A percentile compares a stretch with the other conserved stretches of the same genome.
Evolutionary conservation across 53 echinoderm and acorn worm genomes (phyloP).

Genomic region (Zoroaster sp.): DNA sequence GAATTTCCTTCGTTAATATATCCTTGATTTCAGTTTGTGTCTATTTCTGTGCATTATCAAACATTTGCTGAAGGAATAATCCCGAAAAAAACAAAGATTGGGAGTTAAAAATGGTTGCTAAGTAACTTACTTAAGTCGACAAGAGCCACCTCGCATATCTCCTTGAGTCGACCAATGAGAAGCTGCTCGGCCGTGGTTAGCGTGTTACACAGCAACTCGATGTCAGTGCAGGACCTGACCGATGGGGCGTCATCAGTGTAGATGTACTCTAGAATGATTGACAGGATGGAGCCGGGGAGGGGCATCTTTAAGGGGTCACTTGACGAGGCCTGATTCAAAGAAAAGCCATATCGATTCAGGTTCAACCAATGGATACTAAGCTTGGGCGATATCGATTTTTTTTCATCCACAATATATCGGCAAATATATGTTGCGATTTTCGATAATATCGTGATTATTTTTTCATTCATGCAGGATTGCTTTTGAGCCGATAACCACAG

Average conservation of each 20-base stretch:
- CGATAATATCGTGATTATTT: background rate
- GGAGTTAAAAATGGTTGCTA: background rate
- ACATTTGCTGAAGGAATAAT: background rate
- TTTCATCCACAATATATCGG: background rate
- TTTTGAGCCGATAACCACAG: too few species aligned
- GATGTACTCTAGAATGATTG: constrained; percentile 76
- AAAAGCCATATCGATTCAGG: background rate
- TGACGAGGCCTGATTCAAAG: constrained; percentile 67
- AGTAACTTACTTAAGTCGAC: constrained; percentile 77
- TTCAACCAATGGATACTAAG: too few species aligned
- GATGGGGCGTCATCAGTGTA: constrained; percentile 78
- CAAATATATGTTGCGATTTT: background rate
- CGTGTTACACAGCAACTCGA: constrained; percentile 83
- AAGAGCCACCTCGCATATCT: constrained; percentile 85
- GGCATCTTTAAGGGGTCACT: constrained; percentile 82
- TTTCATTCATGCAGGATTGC: too few species aligned
- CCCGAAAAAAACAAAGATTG: background rate
- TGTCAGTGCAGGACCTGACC: constrained; percentile 58
- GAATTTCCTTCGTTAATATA: too few species aligned
- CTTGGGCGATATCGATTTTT: too few species aligned
- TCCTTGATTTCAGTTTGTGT: too few species aligned
- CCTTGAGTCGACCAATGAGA: constrained; percentile 82
- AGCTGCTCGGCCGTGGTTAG: constrained; percentile 88
- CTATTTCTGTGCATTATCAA: too few species aligned
- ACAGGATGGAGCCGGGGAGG: constrained; percentile 70